A percentile compares a stretch with the other conserved stretches of the same genome.
phyloP scores from a whole-genome alignment of 53 echinoderm and acorn worm species.

The Henricia sp. region DNA sequence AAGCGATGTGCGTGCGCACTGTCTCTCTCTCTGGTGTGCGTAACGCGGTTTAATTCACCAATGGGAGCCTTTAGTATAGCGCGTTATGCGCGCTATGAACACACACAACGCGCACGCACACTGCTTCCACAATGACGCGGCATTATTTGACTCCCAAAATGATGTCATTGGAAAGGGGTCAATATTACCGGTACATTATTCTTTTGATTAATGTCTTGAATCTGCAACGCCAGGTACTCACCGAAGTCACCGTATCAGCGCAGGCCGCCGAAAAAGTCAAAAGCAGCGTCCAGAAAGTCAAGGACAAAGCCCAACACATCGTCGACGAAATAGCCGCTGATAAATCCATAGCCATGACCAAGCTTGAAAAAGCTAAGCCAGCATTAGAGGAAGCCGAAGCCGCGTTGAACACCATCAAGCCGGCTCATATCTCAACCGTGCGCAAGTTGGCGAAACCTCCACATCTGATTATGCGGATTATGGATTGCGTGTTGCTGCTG shows the following conservation, averaged over 20 bases:
- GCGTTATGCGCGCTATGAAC: no score
- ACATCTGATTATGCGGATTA: conserved; percentile 99
- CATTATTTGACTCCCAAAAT: no score
- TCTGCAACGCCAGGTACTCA: conserved; percentile 95
- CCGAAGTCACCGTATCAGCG: conserved; percentile 97
- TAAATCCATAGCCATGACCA: conserved; percentile 83
- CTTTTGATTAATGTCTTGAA: no score
- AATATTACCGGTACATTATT: no score
- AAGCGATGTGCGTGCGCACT: no score
- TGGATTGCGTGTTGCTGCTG: conserved; percentile 90
- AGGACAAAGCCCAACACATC: conserved; percentile 95
- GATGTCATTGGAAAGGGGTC: no score
- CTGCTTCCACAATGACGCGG: no score
- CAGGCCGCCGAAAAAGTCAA: conserved; percentile 97
- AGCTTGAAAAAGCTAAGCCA: conserved; percentile 93
- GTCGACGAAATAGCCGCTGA: conserved; percentile 96
- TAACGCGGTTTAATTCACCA: no score
- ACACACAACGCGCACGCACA: no score
- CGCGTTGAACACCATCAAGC: conserved; percentile 96
- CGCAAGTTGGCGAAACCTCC: conserved; percentile 97
- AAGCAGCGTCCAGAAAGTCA: conserved; percentile 91
- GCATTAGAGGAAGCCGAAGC: conserved; percentile 92
- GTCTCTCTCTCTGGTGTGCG: no score
- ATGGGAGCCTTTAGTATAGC: no score
- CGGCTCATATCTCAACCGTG: conserved; percentile 96